Evolutionary conservation across 1,140 invertebrate species (phyloP).

Genomic region (Arctopsyche grandis): DNA sequence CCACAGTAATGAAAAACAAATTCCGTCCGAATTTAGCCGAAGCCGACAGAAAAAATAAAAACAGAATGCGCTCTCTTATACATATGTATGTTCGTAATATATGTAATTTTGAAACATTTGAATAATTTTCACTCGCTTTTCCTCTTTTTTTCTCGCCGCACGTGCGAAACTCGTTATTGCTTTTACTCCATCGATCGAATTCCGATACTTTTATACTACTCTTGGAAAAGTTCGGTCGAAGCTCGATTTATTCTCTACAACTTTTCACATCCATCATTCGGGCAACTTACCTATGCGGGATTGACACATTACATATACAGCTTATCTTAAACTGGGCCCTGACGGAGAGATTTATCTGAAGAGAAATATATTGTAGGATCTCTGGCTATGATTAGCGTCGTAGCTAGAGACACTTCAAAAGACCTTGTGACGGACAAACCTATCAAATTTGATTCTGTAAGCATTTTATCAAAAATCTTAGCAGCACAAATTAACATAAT

Average conservation of each 20-base stretch:
- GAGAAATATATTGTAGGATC: too few species aligned
- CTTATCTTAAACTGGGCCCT: too few species aligned
- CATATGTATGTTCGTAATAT: not conserved
- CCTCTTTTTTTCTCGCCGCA: not conserved
- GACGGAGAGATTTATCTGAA: too few species aligned
- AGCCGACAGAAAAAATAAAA: not conserved
- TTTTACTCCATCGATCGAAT: slow-evolving; percentile 1
- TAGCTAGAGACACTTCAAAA: too few species aligned
- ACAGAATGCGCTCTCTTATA: not conserved
- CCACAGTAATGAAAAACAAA: not conserved
- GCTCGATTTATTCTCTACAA: not conserved
- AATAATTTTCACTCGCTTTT: not conserved
- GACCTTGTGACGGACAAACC: too few species aligned
- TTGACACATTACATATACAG: not conserved
- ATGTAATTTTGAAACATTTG: not conserved
- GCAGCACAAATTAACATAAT: too few species aligned
- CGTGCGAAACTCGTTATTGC: not conserved
- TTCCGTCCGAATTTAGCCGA: not conserved
- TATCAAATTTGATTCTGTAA: too few species aligned
- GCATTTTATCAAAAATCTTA: too few species aligned
- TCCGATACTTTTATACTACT: not conserved
- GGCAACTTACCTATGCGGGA: not conserved
- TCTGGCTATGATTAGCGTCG: too few species aligned
- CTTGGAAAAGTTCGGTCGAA: not conserved
- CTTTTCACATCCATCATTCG: slow-evolving; percentile 27